Evolutionary conservation across 2,797 vertebrate species (phyloP).

Genomic region (Salmo trutta): DNA sequence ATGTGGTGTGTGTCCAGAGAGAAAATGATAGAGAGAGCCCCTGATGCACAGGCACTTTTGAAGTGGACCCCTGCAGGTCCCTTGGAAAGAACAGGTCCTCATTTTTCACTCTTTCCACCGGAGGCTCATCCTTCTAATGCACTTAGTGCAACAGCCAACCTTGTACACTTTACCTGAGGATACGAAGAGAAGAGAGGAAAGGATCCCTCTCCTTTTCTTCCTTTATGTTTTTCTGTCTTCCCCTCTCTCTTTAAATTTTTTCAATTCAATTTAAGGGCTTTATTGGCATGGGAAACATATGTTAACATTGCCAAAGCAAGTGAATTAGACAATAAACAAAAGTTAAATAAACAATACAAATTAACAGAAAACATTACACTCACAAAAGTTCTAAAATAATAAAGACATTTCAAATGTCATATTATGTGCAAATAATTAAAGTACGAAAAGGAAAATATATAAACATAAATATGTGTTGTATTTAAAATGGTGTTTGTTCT

Average conservation of each 20-base stretch:
- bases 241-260: not conserved
- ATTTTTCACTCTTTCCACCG: constrained; percentile 19
- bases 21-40: constrained; percentile 44
- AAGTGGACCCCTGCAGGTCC: constrained; percentile 52
- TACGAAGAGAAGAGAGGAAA: constrained; percentile 8
- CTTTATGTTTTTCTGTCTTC: not conserved
- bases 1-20: constrained; percentile 5
- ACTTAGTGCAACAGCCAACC: constrained; percentile 49
- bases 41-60: constrained; percentile 50
- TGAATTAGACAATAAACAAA: too few species aligned
- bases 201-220: not conserved
- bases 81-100: not conserved
- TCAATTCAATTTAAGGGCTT: too few species aligned
- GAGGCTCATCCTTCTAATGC: constrained; percentile 59
- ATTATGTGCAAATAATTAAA: too few species aligned
- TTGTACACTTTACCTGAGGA: constrained; percentile 27
- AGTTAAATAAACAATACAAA: too few species aligned
- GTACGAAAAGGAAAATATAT: too few species aligned
- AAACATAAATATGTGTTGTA: too few species aligned
- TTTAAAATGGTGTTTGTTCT: too few species aligned
- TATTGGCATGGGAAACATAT: too few species aligned
- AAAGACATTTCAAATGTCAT: too few species aligned
- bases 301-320: too few species aligned
- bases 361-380: too few species aligned
- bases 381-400: too few species aligned